Base-by-base conservation (phyloP, 2,113 vertebrate genomes). In the Carassius gibelio region DNA sequence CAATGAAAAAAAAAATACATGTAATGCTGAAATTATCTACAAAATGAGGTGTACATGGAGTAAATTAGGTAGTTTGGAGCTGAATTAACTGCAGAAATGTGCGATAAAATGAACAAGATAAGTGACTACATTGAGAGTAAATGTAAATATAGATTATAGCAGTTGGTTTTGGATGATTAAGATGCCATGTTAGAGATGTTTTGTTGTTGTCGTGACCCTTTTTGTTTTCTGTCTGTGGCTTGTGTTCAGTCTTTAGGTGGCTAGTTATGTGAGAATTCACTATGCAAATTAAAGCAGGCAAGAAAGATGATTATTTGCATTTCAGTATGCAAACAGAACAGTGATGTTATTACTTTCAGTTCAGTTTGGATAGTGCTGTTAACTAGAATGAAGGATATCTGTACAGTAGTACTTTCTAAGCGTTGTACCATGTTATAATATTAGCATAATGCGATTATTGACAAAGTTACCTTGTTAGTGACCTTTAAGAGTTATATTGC, bases 401-500 rank as follows among this genome's bases (percentile, higher is more conserved):
- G 15, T 38, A 17, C 30, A 68, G 30, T 68, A 34, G 26, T 5
- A 8, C 17, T 5, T 71, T 21, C 34, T 38, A 17, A 19, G 66
- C 8, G 0, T 34, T 69, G 8, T 36, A 71, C 68, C 34, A 21
- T 17, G 1, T 69, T 36, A 68, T 69, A 17, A 69, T 36, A 36
- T 59, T 59, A 59, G 17, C 55, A 21, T 21, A 59, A 59, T 69
- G 30, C 36, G 30, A 36, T 69, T 4, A 10, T 17, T 71, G 17
- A 36, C 30, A 69, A 69, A 69, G 66, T 69, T 15, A 69, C 68
- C 68, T 38, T 38, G 68, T 71, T 21, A 76, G 15, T 76, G 75
- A 19, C 14, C 15, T 55, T 76, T 36, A 77, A 77, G 19, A n/a
- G 4, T 77, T 52, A 36, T 36, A 36, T 34, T 30, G 7, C 52